phyloP scores from a whole-genome alignment of 2,113 vertebrate species.

The Myrmecobius fasciatus region DNA sequence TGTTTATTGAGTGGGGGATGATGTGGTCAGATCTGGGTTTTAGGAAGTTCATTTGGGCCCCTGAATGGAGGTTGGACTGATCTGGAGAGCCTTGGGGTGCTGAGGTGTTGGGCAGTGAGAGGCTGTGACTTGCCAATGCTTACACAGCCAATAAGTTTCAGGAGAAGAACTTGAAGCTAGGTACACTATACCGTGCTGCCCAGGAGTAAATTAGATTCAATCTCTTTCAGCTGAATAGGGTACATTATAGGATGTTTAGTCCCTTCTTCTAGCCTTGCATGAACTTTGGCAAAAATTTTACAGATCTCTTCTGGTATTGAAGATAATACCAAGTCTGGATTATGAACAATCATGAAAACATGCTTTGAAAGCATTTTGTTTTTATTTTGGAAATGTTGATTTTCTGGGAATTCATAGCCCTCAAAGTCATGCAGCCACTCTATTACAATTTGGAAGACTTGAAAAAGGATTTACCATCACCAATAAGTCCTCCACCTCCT shows the following conservation, averaged over 20 bases:
- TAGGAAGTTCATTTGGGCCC: neutral
- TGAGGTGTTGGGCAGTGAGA: no score
- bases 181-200: neutral
- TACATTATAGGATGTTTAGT: neutral
- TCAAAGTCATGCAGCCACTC: neutral
- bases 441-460: slow-evolving; percentile 4
- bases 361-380: slow-evolving; percentile 5
- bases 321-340: neutral
- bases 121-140: neutral
- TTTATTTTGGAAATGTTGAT: slow-evolving; percentile 26
- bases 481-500: neutral
- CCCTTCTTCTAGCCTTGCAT: neutral
- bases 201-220: neutral
- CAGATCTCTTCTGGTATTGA: neutral
- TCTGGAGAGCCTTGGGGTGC: no score
- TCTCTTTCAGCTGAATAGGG: slow-evolving; percentile 2
- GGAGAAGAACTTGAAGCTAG: neutral
- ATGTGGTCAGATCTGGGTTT: no score
- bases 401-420: slow-evolving; percentile 34
- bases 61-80: neutral
- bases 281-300: neutral
- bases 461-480: neutral
- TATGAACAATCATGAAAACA: slow-evolving; percentile 8
- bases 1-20: neutral
- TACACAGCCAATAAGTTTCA: neutral